Evolutionary conservation across 2,888 invertebrate species (phyloP).

Genomic region (Acanthosoma haemorrhoidale): DNA sequence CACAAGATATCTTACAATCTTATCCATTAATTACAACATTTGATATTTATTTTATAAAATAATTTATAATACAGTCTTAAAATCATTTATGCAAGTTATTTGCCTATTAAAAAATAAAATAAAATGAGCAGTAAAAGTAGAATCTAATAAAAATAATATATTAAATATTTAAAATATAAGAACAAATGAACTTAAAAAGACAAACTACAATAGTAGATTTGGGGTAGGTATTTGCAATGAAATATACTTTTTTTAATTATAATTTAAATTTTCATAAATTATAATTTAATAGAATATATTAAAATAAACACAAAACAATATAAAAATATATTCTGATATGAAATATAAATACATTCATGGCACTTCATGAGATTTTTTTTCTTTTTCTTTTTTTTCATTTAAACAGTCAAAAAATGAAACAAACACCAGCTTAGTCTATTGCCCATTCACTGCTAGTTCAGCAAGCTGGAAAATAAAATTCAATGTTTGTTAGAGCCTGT

Average conservation of each 20-base stretch:
- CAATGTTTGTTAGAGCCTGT: too few species aligned
- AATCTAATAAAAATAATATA: not conserved
- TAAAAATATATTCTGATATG: not conserved
- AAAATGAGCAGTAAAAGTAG: conserved; percentile 1
- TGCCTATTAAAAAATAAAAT: not conserved
- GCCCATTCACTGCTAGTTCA: conserved; percentile 4
- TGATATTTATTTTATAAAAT: not conserved
- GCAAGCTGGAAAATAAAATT: conserved; percentile 7
- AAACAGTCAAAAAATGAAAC: not conserved
- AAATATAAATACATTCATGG: not conserved
- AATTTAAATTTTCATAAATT: not conserved
- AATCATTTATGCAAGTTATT: not conserved
- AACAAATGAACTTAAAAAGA: not conserved
- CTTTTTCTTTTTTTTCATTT: too few species aligned
- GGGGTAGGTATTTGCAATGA: too few species aligned
- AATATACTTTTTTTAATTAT: not conserved
- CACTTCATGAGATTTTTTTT: not conserved
- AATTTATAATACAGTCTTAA: too few species aligned
- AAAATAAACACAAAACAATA: not conserved
- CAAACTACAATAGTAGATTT: too few species aligned
- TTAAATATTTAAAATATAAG: not conserved
- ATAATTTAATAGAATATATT: not conserved
- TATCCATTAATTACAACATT: not conserved
- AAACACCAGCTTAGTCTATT: not conserved
- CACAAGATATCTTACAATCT: not conserved